Base-by-base conservation (phyloP, 2,797 vertebrate genomes). In the Morus bassanus region DNA sequence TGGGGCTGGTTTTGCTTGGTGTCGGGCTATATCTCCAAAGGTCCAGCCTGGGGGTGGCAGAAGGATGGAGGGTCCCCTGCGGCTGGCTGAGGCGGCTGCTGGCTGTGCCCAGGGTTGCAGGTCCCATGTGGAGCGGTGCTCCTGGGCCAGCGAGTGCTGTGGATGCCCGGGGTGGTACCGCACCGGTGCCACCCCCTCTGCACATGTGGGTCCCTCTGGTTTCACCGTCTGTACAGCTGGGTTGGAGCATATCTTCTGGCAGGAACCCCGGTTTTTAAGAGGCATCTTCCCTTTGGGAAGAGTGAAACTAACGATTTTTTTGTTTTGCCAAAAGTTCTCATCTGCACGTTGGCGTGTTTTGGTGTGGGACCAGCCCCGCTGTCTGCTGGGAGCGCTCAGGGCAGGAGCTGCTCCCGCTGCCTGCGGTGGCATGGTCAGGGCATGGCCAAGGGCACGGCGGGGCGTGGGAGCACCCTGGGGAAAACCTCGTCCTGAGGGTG, bases 81-180 rank as follows among this genome's bases (percentile, higher is more conserved):
- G 30, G 30, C 37, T 25, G 10, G 12, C 23, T 31, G 75, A 27
- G 33, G 77, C 10, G 60, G 64, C 41, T 89, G 56, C 51, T 67
- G 51, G 25, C 45, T 37, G 61, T 10, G 6, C 15, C 27, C 24
- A 5, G 33, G 15, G 28, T 5, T 30, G 18, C 33, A 13, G 46
- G 31, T 78, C 22, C 56, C 0, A 0, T 0, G 18, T 5, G 11
- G 15, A 68, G 35, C 0, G 0, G 30, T 27, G 43, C 4, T 25
- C 7, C 23, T 10, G n/a, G 23, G n/a, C 63, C n/a, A 10, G 54
- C 0, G 11, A 13, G 25, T 8, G 37, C 27, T 64, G 37, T 37
- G 5, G 18, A 1, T 73, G 48, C 16, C 48, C 28, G 2, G 48
- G 30, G 30, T 54, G 72, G 31, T 43, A 18, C 46, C 5, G 7